phyloP scores from a whole-genome alignment of 2,888 invertebrate species.

The Lithophane semibrunnea region DNA sequence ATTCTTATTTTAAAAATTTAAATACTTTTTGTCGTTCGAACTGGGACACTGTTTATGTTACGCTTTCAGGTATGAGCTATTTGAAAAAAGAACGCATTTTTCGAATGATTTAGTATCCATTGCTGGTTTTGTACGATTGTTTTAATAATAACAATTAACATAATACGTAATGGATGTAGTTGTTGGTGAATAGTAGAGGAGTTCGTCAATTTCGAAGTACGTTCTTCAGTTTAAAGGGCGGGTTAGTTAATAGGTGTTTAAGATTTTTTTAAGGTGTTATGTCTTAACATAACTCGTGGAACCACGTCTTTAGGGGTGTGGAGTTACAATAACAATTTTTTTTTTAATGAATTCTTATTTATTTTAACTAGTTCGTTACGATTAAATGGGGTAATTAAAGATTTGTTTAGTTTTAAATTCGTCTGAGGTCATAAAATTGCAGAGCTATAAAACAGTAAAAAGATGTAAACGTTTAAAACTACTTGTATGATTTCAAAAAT shows the following conservation, averaged over 20 bases:
- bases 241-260: slow-evolving; percentile 78
- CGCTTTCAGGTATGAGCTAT: slow-evolving; percentile 64
- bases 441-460: slow-evolving; percentile 17
- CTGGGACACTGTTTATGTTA: slow-evolving; percentile 72
- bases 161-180: slow-evolving; percentile 20
- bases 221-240: slow-evolving; percentile 32
- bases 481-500: neutral
- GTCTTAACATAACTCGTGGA: slow-evolving; percentile 60
- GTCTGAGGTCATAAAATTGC: slow-evolving; percentile 20
- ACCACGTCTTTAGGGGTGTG: slow-evolving; percentile 63
- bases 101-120: neutral
- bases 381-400: slow-evolving; percentile 39
- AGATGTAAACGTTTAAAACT: neutral
- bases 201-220: neutral
- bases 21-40: slow-evolving; percentile 80
- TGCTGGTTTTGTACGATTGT: neutral
- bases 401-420: slow-evolving; percentile 42
- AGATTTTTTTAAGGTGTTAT: slow-evolving; percentile 72
- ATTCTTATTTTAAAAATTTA: slow-evolving; percentile 74
- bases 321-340: slow-evolving; percentile 48
- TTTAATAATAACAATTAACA: neutral
- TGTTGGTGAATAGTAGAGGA: neutral
- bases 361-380: slow-evolving; percentile 56
- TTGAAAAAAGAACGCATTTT: neutral
- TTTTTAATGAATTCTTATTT: slow-evolving; percentile 48